Evolutionary conservation across 2,113 vertebrate species (phyloP).

Genomic region (Oophaga pumilio): DNA sequence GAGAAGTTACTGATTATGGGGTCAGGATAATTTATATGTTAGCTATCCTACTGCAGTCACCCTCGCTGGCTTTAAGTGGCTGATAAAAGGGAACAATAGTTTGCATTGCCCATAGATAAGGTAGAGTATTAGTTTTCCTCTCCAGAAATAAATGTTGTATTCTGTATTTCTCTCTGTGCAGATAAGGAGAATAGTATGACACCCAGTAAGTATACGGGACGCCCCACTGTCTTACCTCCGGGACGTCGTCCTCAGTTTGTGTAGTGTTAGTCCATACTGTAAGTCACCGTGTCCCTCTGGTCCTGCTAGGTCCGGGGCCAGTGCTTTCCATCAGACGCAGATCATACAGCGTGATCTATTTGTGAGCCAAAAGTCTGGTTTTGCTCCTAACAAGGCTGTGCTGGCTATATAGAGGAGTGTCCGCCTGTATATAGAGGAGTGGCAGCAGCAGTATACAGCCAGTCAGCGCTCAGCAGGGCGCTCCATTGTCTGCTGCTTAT

Average conservation of each 20-base stretch:
- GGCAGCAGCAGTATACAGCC: constrained; percentile 58
- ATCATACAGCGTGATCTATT: too few relatives aligned
- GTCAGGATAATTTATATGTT: too few relatives aligned
- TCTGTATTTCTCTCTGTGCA: background rate
- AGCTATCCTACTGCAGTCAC: background rate
- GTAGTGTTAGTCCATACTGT: background rate
- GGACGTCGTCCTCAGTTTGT: background rate
- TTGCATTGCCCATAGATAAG: background rate
- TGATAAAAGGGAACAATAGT: background rate
- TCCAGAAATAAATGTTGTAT: background rate
- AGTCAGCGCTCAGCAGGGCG: constrained; percentile 66
- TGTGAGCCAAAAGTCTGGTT: constrained; percentile 77
- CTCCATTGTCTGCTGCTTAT: constrained; percentile 33
- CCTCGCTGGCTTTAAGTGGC: background rate
- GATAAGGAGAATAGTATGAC: too few relatives aligned
- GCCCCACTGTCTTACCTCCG: background rate
- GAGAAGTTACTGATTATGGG: background rate
- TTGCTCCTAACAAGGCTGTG: constrained; percentile 74
- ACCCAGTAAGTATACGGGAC: too few relatives aligned
- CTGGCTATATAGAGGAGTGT: constrained; percentile 70
- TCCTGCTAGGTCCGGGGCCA: background rate
- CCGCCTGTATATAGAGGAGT: constrained; percentile 65
- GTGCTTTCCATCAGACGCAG: background rate
- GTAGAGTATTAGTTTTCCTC: background rate
- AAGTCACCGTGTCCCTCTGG: background rate